Percentiles rank a stretch among this genome's conserved stretches.
Evolutionary conservation across 2,888 invertebrate genomes (phyloP).

Genomic region (Spialia ferax): DNA sequence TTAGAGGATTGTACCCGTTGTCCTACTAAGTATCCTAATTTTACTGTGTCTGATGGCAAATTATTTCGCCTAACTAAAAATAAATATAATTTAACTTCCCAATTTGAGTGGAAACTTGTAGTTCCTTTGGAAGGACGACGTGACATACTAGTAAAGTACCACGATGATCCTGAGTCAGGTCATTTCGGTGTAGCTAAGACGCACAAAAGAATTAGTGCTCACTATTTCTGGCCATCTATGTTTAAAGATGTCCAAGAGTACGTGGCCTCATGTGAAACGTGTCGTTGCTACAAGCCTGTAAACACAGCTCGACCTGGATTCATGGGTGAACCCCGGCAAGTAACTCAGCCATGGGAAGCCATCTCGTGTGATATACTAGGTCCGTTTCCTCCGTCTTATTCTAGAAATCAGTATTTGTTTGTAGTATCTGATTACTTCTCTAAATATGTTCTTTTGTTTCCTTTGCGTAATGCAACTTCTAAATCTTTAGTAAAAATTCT

Average conservation of each 20-base stretch:
- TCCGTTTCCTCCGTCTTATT: conserved; percentile 2
- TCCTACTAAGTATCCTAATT: not conserved
- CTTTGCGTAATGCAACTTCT: not conserved
- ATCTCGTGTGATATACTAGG: not conserved
- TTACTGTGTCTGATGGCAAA: not conserved
- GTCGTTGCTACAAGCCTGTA: not conserved
- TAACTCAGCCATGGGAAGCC: not conserved
- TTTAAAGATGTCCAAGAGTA: not conserved
- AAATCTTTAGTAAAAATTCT: not conserved
- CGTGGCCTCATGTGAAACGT: not conserved
- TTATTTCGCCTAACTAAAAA: conserved; percentile 1
- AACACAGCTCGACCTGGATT: not conserved
- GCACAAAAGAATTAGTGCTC: not conserved
- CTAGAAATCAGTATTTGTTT: not conserved
- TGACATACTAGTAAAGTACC: not conserved
- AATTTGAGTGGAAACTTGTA: not conserved
- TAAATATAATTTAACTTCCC: conserved; percentile 4
- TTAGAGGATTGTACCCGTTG: conserved; percentile 6
- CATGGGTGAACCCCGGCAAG: not conserved
- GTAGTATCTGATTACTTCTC: not conserved
- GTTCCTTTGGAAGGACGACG: not conserved
- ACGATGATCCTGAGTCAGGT: conserved; percentile 3
- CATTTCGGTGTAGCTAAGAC: not conserved
- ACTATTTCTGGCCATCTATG: not conserved
- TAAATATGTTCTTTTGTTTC: not conserved